phyloP scores from a whole-genome alignment of 2,797 vertebrate species.

The Neostethus bicornis region DNA sequence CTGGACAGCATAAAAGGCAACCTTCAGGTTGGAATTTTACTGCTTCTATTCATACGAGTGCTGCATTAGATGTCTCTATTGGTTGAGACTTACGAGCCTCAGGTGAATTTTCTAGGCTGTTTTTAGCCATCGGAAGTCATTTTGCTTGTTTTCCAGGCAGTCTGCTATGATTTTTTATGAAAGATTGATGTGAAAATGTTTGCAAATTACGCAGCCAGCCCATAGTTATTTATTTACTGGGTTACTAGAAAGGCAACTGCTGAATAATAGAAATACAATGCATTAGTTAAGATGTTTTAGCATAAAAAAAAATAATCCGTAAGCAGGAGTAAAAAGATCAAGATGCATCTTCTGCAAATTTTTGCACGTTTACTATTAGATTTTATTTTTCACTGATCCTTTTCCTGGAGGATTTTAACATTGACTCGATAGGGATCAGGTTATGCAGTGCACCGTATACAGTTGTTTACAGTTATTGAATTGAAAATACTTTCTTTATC shows the following conservation, averaged over 20 bases:
- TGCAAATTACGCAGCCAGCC: constrained; percentile 29
- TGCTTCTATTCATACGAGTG: constrained; percentile 40
- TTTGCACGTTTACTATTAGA: too few relatives aligned
- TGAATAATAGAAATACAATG: constrained; percentile 26
- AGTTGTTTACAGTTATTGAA: too few relatives aligned
- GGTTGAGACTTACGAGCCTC: constrained; percentile 5
- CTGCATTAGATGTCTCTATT: constrained; percentile 15
- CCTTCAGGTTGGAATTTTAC: constrained; percentile 85
- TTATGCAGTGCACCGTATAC: too few relatives aligned
- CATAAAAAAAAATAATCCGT: background rate
- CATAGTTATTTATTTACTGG: constrained; percentile 18
- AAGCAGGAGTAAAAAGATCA: background rate
- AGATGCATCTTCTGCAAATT: background rate
- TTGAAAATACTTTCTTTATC: too few relatives aligned
- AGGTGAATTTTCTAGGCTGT: constrained; percentile 18
- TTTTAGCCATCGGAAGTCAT: constrained; percentile 7
- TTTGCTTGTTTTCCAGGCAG: constrained; percentile 22
- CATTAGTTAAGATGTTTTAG: constrained; percentile 1
- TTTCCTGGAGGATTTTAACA: too few relatives aligned
- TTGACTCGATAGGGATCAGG: too few relatives aligned
- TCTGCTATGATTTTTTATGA: constrained; percentile 20
- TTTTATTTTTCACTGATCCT: too few relatives aligned
- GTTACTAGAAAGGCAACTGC: constrained; percentile 24
- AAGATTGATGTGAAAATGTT: constrained; percentile 43
- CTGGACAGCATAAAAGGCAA: constrained; percentile 95